A percentile compares a stretch with the other conserved stretches of the same genome.
These are phyloP conservation scores for Heliconius cydno DNA, from an alignment of 2,888 invertebrate genomes.

Conservation along the genomic window DNA sequence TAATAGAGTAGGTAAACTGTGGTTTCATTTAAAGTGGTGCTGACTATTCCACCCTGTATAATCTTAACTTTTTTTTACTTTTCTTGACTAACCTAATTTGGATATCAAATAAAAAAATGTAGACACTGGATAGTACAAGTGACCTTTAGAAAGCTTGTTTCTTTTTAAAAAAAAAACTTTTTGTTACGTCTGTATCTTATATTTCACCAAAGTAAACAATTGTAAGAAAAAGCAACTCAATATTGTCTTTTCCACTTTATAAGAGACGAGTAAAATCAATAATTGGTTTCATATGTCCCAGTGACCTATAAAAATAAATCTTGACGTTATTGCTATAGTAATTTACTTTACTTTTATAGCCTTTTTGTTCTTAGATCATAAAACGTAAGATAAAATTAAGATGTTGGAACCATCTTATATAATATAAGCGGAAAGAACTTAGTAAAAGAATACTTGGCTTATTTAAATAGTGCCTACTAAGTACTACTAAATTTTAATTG, in stretches of 20 bases:
- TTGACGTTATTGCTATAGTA: slow-evolving; percentile 16
- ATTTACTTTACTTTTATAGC: slow-evolving; percentile 11
- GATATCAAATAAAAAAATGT: no score
- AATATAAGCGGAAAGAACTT: neutral
- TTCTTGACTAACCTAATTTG: no score
- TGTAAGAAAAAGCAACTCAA: slow-evolving; percentile 5
- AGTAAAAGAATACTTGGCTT: neutral
- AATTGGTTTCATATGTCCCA: slow-evolving; percentile 24
- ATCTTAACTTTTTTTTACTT: no score
- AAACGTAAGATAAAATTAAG: slow-evolving; percentile 3
- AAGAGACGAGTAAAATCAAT: slow-evolving; percentile 15
- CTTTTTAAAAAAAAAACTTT: neutral
- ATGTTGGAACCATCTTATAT: slow-evolving; percentile 4
- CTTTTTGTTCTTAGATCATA: slow-evolving; percentile 18
- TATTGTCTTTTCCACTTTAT: neutral
- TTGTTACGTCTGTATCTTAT: neutral
- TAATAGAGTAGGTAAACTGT: no score
- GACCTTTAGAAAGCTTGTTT: no score
- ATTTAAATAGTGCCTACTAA: neutral
- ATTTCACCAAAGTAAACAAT: neutral
- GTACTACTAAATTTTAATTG: no score
- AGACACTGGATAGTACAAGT: no score
- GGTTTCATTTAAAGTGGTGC: no score
- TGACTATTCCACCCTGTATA: no score
- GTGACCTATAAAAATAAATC: slow-evolving; percentile 27